A percentile compares a stretch with the other conserved stretches of the same genome.
Conservation (phyloP, 2,888 invertebrate genomes). For the Spodoptera picta region DNA sequence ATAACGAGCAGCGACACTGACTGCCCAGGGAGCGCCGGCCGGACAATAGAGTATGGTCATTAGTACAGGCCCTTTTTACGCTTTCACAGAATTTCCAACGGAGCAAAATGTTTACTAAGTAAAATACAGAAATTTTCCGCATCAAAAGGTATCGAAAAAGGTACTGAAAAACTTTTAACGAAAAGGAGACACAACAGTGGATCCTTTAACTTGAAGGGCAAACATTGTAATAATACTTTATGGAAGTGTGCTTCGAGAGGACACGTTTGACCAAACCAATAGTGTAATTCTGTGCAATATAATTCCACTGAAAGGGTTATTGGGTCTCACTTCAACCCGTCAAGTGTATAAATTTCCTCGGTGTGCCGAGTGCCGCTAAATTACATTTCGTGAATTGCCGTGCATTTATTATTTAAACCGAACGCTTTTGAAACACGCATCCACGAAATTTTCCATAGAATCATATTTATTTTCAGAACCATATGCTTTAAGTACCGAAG, state of each 20-base stretch:
- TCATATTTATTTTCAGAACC: constrained; percentile 11
- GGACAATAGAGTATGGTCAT: too few relatives aligned
- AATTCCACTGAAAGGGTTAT: constrained; percentile 28
- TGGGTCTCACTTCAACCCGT: constrained; percentile 26
- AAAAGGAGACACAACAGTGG: not conserved
- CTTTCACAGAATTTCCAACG: too few relatives aligned
- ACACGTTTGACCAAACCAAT: constrained; percentile 30
- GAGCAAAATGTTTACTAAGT: too few relatives aligned
- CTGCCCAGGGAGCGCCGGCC: too few relatives aligned
- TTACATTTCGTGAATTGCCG: constrained; percentile 36
- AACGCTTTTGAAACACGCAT: constrained; percentile 20
- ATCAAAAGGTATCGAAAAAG: not conserved
- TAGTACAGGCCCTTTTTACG: too few relatives aligned
- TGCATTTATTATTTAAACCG: constrained; percentile 38
- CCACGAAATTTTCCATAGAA: constrained; percentile 4
- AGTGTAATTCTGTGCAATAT: constrained; percentile 27
- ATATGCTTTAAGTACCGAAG: constrained; percentile 4
- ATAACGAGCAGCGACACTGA: too few relatives aligned
- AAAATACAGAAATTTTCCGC: not conserved
- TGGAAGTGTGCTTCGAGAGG: not conserved
- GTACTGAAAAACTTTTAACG: not conserved
- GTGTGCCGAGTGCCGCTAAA: constrained; percentile 24
- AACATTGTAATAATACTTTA: constrained; percentile 3
- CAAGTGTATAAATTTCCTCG: constrained; percentile 39
- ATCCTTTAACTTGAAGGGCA: not conserved